These are phyloP conservation scores for Microcebus griseorufus DNA, from an alignment of 2,113 vertebrate genomes.

Conservation along the genomic window DNA sequence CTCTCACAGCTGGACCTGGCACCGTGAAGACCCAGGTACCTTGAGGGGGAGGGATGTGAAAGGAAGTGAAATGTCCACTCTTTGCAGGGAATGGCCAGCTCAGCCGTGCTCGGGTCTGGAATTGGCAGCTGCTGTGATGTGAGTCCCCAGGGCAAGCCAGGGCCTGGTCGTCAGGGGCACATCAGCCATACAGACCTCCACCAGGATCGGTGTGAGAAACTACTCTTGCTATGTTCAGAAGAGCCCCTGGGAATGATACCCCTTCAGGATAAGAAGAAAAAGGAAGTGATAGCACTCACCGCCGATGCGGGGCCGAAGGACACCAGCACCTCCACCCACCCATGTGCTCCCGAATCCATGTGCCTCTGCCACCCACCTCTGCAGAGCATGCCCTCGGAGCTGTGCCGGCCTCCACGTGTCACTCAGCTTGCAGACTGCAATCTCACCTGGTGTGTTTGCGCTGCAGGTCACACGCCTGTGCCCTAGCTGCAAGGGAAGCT, in stretches of 20 bases:
- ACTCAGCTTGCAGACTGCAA: not conserved
- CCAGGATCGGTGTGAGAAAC: not conserved
- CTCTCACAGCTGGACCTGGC: not conserved
- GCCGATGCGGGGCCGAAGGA: not conserved
- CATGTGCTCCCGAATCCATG: rapidly evolving
- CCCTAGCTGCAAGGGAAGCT: not conserved
- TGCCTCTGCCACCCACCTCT: not conserved
- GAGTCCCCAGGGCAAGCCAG: not conserved
- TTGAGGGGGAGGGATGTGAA: not conserved
- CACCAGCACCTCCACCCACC: not conserved
- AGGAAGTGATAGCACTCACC: not conserved
- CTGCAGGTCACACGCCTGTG: not conserved
- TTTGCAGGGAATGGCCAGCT: not conserved
- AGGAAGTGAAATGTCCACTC: not conserved
- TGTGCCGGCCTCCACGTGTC: rapidly evolving
- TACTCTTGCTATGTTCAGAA: not conserved
- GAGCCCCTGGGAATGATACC: not conserved
- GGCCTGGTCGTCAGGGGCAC: not conserved
- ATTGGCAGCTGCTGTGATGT: rapidly evolving
- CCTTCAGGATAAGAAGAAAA: not conserved
- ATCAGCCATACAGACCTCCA: not conserved
- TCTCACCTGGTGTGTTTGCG: not conserved
- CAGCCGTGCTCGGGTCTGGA: not conserved
- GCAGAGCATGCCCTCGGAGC: rapidly evolving
- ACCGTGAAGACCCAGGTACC: not conserved